Evolutionary conservation across 92 coral and sea anemone species (phyloP).

Genomic region (Zoanthus gigantus): DNA sequence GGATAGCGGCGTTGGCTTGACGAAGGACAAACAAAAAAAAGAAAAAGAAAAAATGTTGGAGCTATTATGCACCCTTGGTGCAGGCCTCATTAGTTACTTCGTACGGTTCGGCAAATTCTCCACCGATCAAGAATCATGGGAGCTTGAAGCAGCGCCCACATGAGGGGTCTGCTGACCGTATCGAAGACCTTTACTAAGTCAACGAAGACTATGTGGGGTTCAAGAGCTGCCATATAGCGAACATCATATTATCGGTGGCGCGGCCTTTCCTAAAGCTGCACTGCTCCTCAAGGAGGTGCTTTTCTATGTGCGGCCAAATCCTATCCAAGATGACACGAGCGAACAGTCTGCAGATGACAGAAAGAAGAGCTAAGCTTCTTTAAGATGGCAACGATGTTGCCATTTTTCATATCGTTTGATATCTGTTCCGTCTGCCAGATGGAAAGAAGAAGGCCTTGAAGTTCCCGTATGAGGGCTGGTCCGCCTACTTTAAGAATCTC

Average conservation of each 20-base stretch:
- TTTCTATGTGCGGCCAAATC: neutral
- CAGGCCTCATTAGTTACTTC: too few relatives aligned
- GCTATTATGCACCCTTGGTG: too few relatives aligned
- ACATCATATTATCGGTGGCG: neutral
- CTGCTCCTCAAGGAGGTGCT: neutral
- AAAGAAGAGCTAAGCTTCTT: neutral
- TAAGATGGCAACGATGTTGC: neutral
- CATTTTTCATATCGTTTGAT: neutral
- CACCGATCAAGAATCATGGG: too few relatives aligned
- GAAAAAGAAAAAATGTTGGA: too few relatives aligned
- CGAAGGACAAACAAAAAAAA: too few relatives aligned
- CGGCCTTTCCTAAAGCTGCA: neutral
- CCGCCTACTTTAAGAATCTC: neutral
- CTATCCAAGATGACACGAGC: neutral
- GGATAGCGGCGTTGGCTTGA: too few relatives aligned
- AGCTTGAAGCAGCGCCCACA: too few relatives aligned
- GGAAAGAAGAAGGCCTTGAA: neutral
- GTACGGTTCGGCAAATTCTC: too few relatives aligned
- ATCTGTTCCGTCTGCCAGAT: neutral
- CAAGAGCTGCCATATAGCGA: neutral
- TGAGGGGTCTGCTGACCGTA: too few relatives aligned
- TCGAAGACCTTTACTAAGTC: neutral
- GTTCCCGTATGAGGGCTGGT: neutral
- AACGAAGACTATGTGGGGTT: neutral
- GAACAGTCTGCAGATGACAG: neutral